Base-by-base conservation (phyloP, 2,888 invertebrate genomes). In the Trissonchulus sp. region DNA sequence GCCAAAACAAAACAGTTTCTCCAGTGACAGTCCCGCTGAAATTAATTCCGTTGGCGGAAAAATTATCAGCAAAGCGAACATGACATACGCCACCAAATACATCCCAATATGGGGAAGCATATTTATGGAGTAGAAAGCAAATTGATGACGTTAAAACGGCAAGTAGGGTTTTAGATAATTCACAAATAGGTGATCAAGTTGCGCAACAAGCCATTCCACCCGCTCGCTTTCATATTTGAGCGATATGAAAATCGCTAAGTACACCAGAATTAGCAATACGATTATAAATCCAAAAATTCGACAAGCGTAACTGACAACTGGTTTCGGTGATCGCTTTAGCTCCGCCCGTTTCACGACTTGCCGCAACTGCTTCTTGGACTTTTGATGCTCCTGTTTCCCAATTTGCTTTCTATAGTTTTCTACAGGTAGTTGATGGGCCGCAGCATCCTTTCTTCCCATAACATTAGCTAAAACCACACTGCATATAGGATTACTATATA, bases 21-120 rank as follows among this genome's bases (percentile, higher is more conserved):
- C 90, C 78, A 94, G 89, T 0, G 94, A 94, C 74, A 94, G 87
- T 1, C 94, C 94, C 76, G 92, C 90, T 1, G 92, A 89, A 3
- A 92, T 89, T 83, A 94, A 92, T 84, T 94, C 94, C 33, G 89
- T 90, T 0, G 93, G 93, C 37, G 93, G 93, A 85, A 91, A 91
- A 76, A 93, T 86, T 63, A 93, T 65, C 68, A 75, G 75, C 28
- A 77, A 3, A n/a, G 35, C n/a, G 33, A 75, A 69, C 37, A 77
- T 28, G 1, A 62, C 37, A 37, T 77, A 77, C 8, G 71, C 23
- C 8, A 48, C 48, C 48, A 48, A 48, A 48, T 48, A 48, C 8
- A 48, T 23, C 48, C 48, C 48, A 48, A 48, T 15, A 8, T 48
- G 48, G 23, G 8, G 8, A 48, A 48, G 8, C 48, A 48, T 48